Conservation (phyloP, 2,888 invertebrate species). For the Dynastes hyllus region DNA sequence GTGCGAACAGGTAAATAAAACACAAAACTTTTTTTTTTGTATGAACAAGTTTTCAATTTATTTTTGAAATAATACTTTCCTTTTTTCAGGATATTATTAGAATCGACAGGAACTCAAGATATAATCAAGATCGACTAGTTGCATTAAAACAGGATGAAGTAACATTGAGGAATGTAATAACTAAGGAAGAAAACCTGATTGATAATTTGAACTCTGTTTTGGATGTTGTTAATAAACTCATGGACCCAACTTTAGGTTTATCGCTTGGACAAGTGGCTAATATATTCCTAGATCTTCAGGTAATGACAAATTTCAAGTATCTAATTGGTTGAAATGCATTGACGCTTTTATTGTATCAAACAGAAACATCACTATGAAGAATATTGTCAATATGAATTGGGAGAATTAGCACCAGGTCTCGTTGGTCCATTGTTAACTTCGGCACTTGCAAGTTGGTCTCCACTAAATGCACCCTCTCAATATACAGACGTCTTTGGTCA, state of each 20-base stretch:
- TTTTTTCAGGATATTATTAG: slow-evolving; percentile 85
- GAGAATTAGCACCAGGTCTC: slow-evolving; percentile 87
- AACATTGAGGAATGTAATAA: slow-evolving; percentile 78
- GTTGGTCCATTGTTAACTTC: slow-evolving; percentile 89
- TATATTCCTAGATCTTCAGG: slow-evolving; percentile 75
- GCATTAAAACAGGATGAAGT: slow-evolving; percentile 86
- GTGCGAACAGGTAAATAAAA: slow-evolving; percentile 84
- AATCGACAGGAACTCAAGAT: slow-evolving; percentile 84
- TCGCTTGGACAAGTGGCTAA: slow-evolving; percentile 76
- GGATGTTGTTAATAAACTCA: slow-evolving; percentile 78
- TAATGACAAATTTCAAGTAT: slow-evolving; percentile 55
- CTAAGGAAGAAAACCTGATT: slow-evolving; percentile 83
- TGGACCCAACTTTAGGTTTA: slow-evolving; percentile 72
- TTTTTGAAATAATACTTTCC: neutral
- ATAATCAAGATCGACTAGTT: slow-evolving; percentile 85
- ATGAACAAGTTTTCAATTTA: neutral
- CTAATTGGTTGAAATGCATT: neutral
- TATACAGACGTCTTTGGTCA: slow-evolving; percentile 79
- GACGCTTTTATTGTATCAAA: neutral
- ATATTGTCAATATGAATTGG: slow-evolving; percentile 89
- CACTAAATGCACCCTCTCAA: slow-evolving; percentile 79
- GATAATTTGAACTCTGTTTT: slow-evolving; percentile 82
- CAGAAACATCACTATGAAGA: slow-evolving; percentile 80
- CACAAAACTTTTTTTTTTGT: neutral
- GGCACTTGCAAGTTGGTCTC: slow-evolving; percentile 85